Conservation (phyloP, 2,888 invertebrate species). For the Agriopis marginaria region DNA sequence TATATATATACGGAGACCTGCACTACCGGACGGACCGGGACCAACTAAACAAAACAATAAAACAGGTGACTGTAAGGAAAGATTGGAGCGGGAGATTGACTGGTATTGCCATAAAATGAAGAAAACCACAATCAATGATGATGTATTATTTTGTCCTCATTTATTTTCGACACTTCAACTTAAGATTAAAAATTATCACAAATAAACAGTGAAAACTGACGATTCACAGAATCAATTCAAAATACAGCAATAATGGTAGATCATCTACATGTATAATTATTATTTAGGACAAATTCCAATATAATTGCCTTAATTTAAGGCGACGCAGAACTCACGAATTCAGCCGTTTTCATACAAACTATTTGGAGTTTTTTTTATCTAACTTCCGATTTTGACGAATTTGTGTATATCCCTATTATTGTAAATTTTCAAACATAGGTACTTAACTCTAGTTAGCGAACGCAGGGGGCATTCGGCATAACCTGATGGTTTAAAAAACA, state of each 20-base stretch:
- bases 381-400: no score
- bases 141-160: slow-evolving; percentile 48
- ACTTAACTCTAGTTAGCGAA: no score
- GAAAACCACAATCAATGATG: slow-evolving; percentile 44
- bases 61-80: no score
- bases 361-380: background rate
- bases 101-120: background rate
- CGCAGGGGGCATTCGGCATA: no score
- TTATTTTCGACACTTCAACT: slow-evolving; percentile 74
- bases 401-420: no score
- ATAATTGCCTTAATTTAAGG: background rate
- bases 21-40: no score
- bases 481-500: no score
- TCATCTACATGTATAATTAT: slow-evolving; percentile 42
- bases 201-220: slow-evolving; percentile 81
- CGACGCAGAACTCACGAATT: background rate
- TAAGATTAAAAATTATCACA: slow-evolving; percentile 79
- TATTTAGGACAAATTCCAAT: background rate
- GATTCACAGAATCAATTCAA: slow-evolving; percentile 82
- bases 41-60: no score
- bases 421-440: no score
- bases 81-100: no score
- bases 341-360: background rate
- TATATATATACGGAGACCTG: no score
- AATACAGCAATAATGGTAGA: slow-evolving; percentile 67